Conservation (phyloP, 2,888 invertebrate genomes). For the Zygothrica quintamaculata region DNA sequence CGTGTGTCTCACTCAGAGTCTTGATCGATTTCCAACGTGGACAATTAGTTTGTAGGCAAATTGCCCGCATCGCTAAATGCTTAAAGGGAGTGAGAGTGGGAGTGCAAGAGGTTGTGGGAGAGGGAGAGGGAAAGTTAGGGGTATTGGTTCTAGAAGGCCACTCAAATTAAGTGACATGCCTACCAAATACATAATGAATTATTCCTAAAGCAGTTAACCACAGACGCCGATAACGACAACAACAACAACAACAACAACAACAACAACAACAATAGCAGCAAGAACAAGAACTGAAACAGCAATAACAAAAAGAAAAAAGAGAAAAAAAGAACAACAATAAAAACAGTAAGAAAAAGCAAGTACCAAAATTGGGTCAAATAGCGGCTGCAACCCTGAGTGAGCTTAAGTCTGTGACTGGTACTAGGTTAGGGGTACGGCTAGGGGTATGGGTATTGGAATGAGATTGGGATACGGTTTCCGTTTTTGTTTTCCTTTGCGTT, state of each 20-base stretch:
- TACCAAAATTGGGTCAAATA: slow-evolving; percentile 57
- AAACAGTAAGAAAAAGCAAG: slow-evolving; percentile 1
- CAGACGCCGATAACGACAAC: slow-evolving; percentile 35
- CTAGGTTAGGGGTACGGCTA: no score
- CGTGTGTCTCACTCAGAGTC: slow-evolving; percentile 39
- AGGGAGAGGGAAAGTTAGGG: not conserved
- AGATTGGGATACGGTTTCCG: no score
- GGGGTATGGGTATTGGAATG: slow-evolving; percentile 6
- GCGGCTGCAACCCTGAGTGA: slow-evolving; percentile 22
- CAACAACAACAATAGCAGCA: slow-evolving; percentile 11
- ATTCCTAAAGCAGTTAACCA: slow-evolving; percentile 77
- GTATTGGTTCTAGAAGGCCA: slow-evolving; percentile 37
- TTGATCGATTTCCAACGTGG: slow-evolving; percentile 70
- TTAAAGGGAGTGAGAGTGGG: not conserved
- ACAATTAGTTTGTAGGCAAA: slow-evolving; percentile 70
- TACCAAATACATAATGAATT: slow-evolving; percentile 76
- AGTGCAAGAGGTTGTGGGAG: not conserved
- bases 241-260: slow-evolving; percentile 4
- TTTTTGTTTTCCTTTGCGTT: no score
- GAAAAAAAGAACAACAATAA: not conserved
- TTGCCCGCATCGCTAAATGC: slow-evolving; percentile 61
- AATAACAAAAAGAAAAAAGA: slow-evolving; percentile 7
- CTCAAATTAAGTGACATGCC: slow-evolving; percentile 76
- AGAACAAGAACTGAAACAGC: not conserved
- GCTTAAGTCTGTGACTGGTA: not conserved